These are phyloP conservation scores for Glaucomys volans DNA, from an alignment of 2,113 vertebrate genomes.

Conservation along the genomic window DNA sequence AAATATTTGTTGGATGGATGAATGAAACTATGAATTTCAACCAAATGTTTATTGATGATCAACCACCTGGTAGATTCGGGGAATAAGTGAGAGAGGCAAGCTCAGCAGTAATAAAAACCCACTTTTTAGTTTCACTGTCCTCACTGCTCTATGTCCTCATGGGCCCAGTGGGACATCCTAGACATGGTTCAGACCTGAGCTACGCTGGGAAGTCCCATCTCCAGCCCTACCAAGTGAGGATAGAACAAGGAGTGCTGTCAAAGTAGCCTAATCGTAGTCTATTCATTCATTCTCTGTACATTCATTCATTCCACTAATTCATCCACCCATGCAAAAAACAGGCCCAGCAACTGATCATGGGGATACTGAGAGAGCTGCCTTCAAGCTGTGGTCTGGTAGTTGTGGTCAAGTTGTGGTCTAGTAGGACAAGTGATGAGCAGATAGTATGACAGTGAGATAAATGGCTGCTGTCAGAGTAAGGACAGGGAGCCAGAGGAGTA, in stretches of 20 bases:
- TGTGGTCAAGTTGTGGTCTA: not conserved
- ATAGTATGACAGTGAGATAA: not conserved
- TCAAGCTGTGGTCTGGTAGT: not conserved
- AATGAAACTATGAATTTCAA: slow-evolving; percentile 11
- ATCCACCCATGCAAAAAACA: not conserved
- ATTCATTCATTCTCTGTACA: not conserved
- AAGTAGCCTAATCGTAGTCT: not conserved
- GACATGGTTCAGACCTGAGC: not conserved
- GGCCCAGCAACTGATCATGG: too few relatives aligned
- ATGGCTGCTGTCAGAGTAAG: not conserved
- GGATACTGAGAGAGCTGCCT: not conserved
- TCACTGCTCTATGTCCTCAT: not conserved
- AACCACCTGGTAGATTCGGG: not conserved
- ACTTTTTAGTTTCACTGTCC: not conserved
- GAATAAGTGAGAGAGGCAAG: not conserved
- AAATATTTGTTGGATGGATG: not conserved
- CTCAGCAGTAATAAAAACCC: not conserved
- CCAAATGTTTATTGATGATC: not conserved
- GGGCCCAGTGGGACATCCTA: not conserved
- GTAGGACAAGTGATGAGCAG: not conserved
- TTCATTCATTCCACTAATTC: not conserved
- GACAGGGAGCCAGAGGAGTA: not conserved
- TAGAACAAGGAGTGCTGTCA: not conserved
- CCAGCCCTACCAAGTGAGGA: not conserved
- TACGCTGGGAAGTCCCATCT: not conserved